Percentiles rank a stretch among this genome's conserved stretches.
These are phyloP conservation scores for Mergus octosetaceus DNA, from an alignment of 2,797 vertebrate species.

Conservation along the genomic window DNA sequence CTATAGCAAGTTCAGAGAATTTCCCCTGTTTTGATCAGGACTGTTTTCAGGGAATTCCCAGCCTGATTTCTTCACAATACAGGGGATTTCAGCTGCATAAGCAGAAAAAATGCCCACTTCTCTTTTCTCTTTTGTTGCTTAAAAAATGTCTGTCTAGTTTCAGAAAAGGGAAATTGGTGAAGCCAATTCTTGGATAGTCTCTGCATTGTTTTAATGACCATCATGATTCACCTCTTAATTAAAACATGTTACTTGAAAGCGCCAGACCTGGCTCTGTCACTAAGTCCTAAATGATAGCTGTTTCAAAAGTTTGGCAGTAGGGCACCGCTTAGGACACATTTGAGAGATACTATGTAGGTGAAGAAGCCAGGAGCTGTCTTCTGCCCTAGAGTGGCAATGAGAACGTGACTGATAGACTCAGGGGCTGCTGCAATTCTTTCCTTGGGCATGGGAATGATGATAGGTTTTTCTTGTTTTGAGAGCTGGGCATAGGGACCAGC, in stretches of 20 bases:
- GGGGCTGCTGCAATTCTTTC: neutral
- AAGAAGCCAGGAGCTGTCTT: neutral
- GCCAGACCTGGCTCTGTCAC: neutral
- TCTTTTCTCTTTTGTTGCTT: neutral
- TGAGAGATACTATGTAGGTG: neutral
- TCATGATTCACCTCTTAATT: neutral
- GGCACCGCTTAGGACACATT: neutral
- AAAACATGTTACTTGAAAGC: neutral
- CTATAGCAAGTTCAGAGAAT: neutral
- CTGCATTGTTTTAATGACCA: neutral
- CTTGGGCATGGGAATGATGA: neutral
- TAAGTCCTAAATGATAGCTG: neutral
- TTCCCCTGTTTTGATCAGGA: neutral
- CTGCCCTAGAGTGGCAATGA: fast-evolving
- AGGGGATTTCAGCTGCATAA: neutral
- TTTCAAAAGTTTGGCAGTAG: neutral
- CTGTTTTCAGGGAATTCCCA: neutral
- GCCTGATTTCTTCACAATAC: neutral
- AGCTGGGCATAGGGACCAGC: slow-evolving; percentile 35
- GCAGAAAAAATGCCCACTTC: neutral
- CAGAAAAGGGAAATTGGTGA: neutral
- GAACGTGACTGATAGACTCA: neutral
- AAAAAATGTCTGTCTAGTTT: neutral
- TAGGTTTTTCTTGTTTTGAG: neutral
- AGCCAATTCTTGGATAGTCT: neutral